phyloP scores from a whole-genome alignment of 2,888 invertebrate species.

The Brachypalpus laphriformis region DNA sequence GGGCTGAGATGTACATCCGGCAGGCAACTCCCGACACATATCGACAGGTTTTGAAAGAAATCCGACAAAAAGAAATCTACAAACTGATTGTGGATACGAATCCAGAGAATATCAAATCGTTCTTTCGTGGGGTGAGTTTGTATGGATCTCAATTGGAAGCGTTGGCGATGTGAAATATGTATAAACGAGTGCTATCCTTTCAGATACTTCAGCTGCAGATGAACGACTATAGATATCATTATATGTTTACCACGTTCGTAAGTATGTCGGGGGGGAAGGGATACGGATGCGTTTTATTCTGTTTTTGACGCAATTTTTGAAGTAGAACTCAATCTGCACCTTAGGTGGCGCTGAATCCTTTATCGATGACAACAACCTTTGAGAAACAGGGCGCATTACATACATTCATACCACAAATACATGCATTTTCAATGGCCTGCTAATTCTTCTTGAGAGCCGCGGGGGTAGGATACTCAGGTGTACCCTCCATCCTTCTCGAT shows the following conservation, averaged over 20 bases:
- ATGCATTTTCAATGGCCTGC: no score
- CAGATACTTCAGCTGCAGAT: constrained; percentile 97
- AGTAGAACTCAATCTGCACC: no score
- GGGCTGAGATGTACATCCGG: constrained; percentile 90
- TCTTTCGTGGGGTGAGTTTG: constrained; percentile 93
- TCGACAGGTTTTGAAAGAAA: constrained; percentile 86
- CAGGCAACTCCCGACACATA: constrained; percentile 88
- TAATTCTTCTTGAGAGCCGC: no score
- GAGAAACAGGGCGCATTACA: no score
- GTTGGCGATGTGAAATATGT: not conserved
- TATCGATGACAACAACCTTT: no score
- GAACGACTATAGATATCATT: constrained; percentile 97
- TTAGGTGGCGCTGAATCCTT: no score
- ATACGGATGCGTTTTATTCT: no score
- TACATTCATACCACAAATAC: no score
- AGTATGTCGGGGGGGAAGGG: no score
- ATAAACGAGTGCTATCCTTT: constrained; percentile 25
- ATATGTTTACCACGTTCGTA: constrained; percentile 97
- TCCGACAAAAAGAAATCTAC: constrained; percentile 93
- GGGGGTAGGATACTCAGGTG: no score
- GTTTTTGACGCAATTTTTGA: no score
- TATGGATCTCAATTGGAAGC: not conserved
- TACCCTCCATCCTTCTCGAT: no score
- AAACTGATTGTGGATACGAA: constrained; percentile 95
- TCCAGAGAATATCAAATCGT: constrained; percentile 90